A percentile compares a stretch with the other conserved stretches of the same genome.
Evolutionary conservation across 2,113 vertebrate species (phyloP).

Genomic region (Nicator chloris): DNA sequence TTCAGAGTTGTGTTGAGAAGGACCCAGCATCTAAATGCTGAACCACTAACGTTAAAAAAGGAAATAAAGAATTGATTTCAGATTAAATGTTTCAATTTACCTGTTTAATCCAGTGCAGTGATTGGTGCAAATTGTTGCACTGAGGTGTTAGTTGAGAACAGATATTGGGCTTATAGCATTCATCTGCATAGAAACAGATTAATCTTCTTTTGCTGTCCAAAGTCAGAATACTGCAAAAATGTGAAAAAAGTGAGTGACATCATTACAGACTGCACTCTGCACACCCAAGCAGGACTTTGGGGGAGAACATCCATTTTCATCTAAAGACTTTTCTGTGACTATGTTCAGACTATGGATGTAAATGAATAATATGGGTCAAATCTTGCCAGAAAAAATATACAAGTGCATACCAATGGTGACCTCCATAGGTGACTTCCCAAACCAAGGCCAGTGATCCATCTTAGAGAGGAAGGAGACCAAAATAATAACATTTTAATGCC

Average conservation of each 20-base stretch:
- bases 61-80: neutral
- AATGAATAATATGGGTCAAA: neutral
- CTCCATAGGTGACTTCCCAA: neutral
- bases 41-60: neutral
- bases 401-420: fast-evolving
- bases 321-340: neutral
- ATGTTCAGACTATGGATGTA: neutral
- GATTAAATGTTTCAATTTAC: neutral
- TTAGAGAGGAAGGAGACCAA: neutral
- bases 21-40: neutral
- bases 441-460: neutral
- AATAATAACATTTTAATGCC: neutral
- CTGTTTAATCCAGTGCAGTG: neutral
- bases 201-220: neutral
- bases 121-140: neutral
- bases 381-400: neutral
- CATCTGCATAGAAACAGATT: neutral
- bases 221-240: neutral
- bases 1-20: neutral
- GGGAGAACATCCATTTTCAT: neutral
- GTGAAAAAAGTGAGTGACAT: neutral
- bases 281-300: neutral
- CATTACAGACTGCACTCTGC: neutral
- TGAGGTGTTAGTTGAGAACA: neutral
- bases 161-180: neutral